Percentiles rank a stretch among this genome's conserved stretches.
These are phyloP conservation scores for Melieria omissa DNA, from an alignment of 2,888 invertebrate genomes.

Conservation along the genomic window DNA sequence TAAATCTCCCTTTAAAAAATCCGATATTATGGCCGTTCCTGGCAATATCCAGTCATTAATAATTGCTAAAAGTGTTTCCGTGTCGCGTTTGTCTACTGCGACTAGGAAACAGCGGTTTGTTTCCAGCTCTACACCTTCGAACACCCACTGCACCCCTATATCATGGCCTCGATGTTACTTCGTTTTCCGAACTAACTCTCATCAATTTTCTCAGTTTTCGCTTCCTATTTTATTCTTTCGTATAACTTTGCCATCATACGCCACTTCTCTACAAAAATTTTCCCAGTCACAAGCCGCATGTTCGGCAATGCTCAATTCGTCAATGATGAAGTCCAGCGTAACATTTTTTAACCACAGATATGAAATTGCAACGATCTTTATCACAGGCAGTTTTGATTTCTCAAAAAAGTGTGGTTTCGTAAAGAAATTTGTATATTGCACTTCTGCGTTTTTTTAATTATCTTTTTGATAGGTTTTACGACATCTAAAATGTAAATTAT, in stretches of 20 bases:
- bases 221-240: conserved; percentile 7
- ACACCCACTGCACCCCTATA: conserved; percentile 31
- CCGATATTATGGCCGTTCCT: background rate
- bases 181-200: conserved; percentile 19
- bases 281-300: conserved; percentile 18
- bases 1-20: conserved; percentile 1
- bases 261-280: conserved; percentile 11
- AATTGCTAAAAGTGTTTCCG: background rate
- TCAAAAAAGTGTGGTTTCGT: conserved; percentile 5
- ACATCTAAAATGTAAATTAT: too few relatives aligned
- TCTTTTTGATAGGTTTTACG: too few relatives aligned
- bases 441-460: too few relatives aligned
- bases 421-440: background rate
- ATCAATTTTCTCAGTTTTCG: conserved; percentile 7
- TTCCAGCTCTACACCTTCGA: conserved; percentile 18
- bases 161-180: conserved; percentile 23
- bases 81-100: too few relatives aligned
- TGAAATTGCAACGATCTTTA: background rate
- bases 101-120: conserved; percentile 27
- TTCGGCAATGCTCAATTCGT: background rate
- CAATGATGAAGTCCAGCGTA: background rate
- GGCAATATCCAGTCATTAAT: conserved; percentile 16
- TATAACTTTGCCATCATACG: background rate
- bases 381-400: background rate
- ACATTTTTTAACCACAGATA: conserved; percentile 3